Evolutionary conservation across 2,113 vertebrate species (phyloP).

Genomic region (Epinephelus moara): DNA sequence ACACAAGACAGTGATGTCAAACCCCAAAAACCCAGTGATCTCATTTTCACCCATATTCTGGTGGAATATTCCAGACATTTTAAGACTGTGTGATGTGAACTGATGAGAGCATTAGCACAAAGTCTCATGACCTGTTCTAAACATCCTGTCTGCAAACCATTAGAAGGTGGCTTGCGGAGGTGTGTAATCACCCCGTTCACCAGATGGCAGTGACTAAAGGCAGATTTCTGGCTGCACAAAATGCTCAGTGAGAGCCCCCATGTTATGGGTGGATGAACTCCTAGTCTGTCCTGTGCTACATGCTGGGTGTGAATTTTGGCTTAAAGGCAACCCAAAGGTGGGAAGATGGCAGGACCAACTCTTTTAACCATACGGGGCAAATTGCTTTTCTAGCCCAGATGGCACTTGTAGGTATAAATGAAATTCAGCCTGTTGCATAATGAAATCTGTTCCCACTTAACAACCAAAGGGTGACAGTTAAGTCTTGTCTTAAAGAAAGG

Average conservation of each 20-base stretch:
- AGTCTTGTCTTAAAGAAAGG: neutral
- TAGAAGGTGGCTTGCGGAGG: neutral
- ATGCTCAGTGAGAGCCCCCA: neutral
- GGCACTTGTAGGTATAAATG: neutral
- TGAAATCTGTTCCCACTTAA: slow-evolving; percentile 28
- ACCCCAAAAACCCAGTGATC: slow-evolving; percentile 22
- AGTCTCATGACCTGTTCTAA: neutral
- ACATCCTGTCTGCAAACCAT: slow-evolving; percentile 23
- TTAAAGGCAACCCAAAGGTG: neutral
- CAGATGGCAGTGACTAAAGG: neutral
- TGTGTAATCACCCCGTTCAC: neutral
- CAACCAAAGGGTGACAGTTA: neutral
- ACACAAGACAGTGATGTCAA: slow-evolving; percentile 17
- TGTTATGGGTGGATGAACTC: neutral
- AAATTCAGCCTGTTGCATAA: slow-evolving; percentile 16
- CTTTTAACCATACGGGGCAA: neutral
- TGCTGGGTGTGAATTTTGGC: neutral
- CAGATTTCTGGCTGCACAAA: neutral
- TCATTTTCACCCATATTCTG: slow-evolving; percentile 35
- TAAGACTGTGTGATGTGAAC: neutral
- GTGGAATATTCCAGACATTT: slow-evolving; percentile 28
- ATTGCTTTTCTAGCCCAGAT: neutral
- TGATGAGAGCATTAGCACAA: neutral
- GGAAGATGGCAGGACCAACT: neutral
- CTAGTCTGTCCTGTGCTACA: neutral